Evolutionary conservation across 2,888 invertebrate species (phyloP).

Genomic region (Synergus japonicus): DNA sequence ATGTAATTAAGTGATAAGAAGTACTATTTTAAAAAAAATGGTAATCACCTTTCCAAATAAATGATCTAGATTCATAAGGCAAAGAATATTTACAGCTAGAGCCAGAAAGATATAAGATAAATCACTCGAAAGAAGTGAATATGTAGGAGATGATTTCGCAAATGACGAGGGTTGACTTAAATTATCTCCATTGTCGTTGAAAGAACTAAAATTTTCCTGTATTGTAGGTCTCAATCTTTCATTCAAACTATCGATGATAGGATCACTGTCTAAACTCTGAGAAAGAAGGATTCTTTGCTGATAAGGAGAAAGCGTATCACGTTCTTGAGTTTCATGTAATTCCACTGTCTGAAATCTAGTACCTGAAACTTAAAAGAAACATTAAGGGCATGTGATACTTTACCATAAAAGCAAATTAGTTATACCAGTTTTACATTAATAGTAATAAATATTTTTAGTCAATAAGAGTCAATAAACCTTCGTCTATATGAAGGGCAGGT

Average conservation of each 20-base stretch:
- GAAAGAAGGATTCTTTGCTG: not conserved
- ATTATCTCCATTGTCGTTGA: not conserved
- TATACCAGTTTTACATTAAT: no score
- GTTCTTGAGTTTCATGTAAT: not conserved
- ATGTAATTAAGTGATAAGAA: not conserved
- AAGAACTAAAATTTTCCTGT: not conserved
- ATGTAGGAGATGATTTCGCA: not conserved
- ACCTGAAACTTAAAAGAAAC: not conserved
- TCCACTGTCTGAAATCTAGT: not conserved
- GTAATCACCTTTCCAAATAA: conserved; percentile 45
- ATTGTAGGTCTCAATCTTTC: not conserved
- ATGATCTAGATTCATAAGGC: conserved; percentile 44
- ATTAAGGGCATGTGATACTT: not conserved
- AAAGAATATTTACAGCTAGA: conserved; percentile 64
- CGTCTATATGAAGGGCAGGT: no score
- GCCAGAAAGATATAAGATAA: conserved; percentile 63
- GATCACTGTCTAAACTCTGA: not conserved
- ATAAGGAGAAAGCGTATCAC: not conserved
- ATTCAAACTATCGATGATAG: not conserved
- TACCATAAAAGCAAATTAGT: no score
- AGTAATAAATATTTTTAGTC: not conserved
- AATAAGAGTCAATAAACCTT: no score
- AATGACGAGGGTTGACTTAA: not conserved
- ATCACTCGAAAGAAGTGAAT: not conserved
- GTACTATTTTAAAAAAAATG: not conserved